Evolutionary conservation across 30 jellyfish, hydroid and myxozoan species (phyloP).

Genomic region (Phacellophora camtschatica): DNA sequence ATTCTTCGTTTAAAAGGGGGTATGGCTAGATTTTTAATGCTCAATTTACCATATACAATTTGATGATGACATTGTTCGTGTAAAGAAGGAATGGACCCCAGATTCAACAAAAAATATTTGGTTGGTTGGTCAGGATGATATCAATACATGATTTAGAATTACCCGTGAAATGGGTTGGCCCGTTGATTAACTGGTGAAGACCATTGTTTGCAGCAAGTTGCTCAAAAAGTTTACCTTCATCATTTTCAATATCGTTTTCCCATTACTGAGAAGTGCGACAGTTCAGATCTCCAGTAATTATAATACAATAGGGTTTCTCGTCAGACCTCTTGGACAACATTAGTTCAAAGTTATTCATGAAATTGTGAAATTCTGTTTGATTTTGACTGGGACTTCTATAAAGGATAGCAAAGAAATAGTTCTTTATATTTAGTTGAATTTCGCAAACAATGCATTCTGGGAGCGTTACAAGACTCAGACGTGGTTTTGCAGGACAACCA

Average conservation of each 20-base stretch:
- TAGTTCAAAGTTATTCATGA: conserved; percentile 13
- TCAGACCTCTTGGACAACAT: conserved; percentile 50
- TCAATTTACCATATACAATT: conserved; percentile 19
- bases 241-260: too few species aligned
- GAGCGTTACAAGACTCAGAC: background rate
- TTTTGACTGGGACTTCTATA: conserved; percentile 57
- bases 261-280: too few species aligned
- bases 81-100: conserved; percentile 51
- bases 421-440: background rate
- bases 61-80: conserved; percentile 54
- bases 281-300: conserved; percentile 25
- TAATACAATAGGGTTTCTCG: conserved; percentile 25
- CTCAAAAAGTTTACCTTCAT: too few species aligned
- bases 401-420: background rate
- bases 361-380: conserved; percentile 11
- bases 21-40: background rate
- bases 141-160: too few species aligned
- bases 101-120: conserved; percentile 26
- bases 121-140: conserved; percentile 31
- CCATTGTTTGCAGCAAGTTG: too few species aligned
- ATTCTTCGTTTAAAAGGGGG: background rate
- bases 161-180: too few species aligned
- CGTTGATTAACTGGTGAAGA: too few species aligned
- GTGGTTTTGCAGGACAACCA: background rate
- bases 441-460: background rate